Evolutionary conservation across 1,140 invertebrate genomes (phyloP), one percentile per base, ranked within the genome.

Genomic region (Drosophila nebulosa): DNA sequence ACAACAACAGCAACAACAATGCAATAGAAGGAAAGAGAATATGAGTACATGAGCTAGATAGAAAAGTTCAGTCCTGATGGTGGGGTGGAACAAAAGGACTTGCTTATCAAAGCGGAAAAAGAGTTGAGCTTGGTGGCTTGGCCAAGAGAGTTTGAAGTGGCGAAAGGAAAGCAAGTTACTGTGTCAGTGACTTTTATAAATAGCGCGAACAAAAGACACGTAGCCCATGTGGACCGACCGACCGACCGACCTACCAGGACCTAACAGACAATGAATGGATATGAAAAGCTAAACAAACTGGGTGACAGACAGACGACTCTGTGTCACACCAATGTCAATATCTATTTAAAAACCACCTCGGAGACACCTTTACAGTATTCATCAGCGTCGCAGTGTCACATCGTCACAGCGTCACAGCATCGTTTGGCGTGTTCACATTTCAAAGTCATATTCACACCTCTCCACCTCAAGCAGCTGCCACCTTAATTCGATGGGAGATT

Each of bases 21-120:
- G 3, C 16, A 42, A 42, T 42, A 1, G 16, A 42, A 42, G 16
- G 14, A 42, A 42, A 39, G 36, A 39, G 39, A 7, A 18, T 42
- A 69, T 68, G 66, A 66, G 73, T 65, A 84, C 73, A 84, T 78
- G 70, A 65, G 10, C 27, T 10, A 30, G 2, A 9, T 30, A 30
- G 74, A 69, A 83, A 83, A 83, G 62, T 74, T 78, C 61, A 57
- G 57, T 52, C 35, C 66, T 46, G 18, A 9, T 32, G 30, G 10
- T 53, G n/a, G 18, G 46, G 0, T 71, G 81, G 81, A 85, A 86
- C 81, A 86, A 86, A 83, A 86, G 81, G 74, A 78, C 74, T 76
- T 86, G 81, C 78, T 78, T 86, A 86, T 88, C 81, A 86, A 86
- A 88, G 81, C 83, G 81, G 81, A 86, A 86, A 88, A 86, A 86